Base-by-base conservation (phyloP, 2,888 invertebrate genomes). In the Trachelus stipa region DNA sequence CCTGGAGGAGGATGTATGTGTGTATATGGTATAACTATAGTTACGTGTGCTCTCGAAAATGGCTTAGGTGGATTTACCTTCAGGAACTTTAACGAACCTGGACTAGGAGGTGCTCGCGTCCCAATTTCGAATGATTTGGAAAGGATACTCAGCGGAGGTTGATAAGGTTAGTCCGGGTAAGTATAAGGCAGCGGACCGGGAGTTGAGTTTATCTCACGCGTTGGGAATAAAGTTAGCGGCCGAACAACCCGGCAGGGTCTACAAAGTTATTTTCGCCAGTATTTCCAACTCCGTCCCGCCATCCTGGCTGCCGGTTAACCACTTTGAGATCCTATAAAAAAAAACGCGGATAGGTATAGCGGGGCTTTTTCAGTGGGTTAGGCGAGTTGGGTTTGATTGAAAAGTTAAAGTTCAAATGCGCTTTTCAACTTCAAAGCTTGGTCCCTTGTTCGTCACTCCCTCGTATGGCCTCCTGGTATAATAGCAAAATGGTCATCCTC, bases 91-190 rank as follows among this genome's bases (percentile, higher is more conserved):
- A 71, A 71, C 71, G 71, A 71, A 71, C 71, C 71, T 34, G 23
- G 56, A 56, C 33, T 23, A 34, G 71, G 71, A 31, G 23, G 12
- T 71, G 12, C 33, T 34, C 73, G 80, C 85, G 84, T 82, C 85
- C 86, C 88, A 87, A 88, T 87, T 87, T 88, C 85, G 84, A 87
- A 86, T 84, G 85, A 85, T 85, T 84, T 84, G 84, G 83, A 86
- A 84, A 85, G 85, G 85, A 86, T 85, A 83, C 83, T 81, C 83
- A 81, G 81, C 81, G 84, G 82, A 84, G 84, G 87, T 87, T 87
- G 88, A 87, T 87, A 88, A 87, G 84, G 84, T 83, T 86, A 85
- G 81, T 83, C 69, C 74, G 73, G 76, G 82, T 81, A 84, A 83
- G 83, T 83, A 83, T 83, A 81, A 83, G 83, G 82, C 78, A 80